Evolutionary conservation across 1,140 invertebrate species (phyloP), one percentile per base, ranked within the genome.

Genomic region (Meteorus sp.): DNA sequence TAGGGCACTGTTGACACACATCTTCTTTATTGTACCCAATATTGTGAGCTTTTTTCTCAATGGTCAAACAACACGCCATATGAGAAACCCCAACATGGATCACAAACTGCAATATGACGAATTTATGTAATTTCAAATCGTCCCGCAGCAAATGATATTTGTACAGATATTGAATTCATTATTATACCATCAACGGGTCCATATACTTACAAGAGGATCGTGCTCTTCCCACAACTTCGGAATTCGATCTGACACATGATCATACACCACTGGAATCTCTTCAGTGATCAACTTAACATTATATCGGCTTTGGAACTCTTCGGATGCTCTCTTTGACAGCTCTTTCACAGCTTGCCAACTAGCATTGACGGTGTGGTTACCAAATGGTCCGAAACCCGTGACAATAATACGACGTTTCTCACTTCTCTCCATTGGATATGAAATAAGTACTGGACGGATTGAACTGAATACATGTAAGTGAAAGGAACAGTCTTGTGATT

Each of bases 341-440:
- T 74, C 57, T 58, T 86, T 85, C 0, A 90, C 89, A 15, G 86
- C 85, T 69, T 89, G 85, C 89, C 89, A 92, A 69, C 90, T 92
- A 0, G 90, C 86, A 71, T 93, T 93, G 7, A 89, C 75, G 19
- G 71, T 70, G 66, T 92, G 85, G 8, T 72, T 68, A 22, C 78
- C 72, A 76, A 92, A 93, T 23, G 89, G 89, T 9, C 89, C 90
- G 79, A 92, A 93, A 11, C 90, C 91, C 63, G 85, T 86, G 48
- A 89, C 78, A 13, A 89, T 41, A 54, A 79, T 56, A 22, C n/a
- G n/a, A n/a, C n/a, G n/a, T n/a, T n/a, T n/a, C n/a, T n/a, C n/a
- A n/a, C n/a, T n/a, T n/a, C n/a, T n/a, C n/a, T n/a, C n/a, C n/a
- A n/a, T n/a, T n/a, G n/a, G n/a, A n/a, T n/a, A n/a, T n/a, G n/a